Conservation (phyloP, 2,888 invertebrate species). For the Polymixis flavicincta region DNA sequence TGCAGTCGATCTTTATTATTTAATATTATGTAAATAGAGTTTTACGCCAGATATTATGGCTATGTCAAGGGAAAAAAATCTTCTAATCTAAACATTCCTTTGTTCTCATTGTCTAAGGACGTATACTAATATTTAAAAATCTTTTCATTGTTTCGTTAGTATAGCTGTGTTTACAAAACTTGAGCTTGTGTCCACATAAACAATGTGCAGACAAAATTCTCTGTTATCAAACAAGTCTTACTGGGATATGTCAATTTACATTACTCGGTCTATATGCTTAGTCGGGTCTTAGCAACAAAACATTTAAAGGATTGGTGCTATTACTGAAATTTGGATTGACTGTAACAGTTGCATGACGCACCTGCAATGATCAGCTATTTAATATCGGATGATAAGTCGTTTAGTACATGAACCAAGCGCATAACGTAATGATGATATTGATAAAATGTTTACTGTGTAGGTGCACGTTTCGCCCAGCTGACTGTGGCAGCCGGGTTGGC, state of each 20-base stretch:
- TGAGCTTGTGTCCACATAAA: conserved; percentile 47
- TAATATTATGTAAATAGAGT: conserved; percentile 21
- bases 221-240: conserved; percentile 31
- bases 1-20: conserved; percentile 18
- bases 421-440: conserved; percentile 28
- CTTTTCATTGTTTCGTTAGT: conserved; percentile 65
- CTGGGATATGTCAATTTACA: conserved; percentile 37
- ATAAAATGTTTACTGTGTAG: conserved; percentile 73
- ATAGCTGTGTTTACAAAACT: conserved; percentile 59
- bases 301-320: background rate
- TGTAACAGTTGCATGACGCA: conserved; percentile 25
- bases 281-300: conserved; percentile 17
- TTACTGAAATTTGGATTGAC: conserved; percentile 18
- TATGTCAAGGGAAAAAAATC: conserved; percentile 46
- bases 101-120: conserved; percentile 63
- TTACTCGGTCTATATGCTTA: conserved; percentile 21
- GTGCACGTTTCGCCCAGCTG: conserved; percentile 86
- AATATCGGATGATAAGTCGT: conserved; percentile 41
- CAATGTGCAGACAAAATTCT: conserved; percentile 46
- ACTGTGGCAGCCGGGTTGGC: conserved; percentile 82
- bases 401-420: background rate
- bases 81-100: conserved; percentile 63
- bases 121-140: conserved; percentile 65
- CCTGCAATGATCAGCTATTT: conserved; percentile 36
- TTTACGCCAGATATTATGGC: conserved; percentile 27